These are phyloP conservation scores for Acipenser oxyrinchus DNA, from an alignment of 2,797 vertebrate genomes.

Conservation along the genomic window DNA sequence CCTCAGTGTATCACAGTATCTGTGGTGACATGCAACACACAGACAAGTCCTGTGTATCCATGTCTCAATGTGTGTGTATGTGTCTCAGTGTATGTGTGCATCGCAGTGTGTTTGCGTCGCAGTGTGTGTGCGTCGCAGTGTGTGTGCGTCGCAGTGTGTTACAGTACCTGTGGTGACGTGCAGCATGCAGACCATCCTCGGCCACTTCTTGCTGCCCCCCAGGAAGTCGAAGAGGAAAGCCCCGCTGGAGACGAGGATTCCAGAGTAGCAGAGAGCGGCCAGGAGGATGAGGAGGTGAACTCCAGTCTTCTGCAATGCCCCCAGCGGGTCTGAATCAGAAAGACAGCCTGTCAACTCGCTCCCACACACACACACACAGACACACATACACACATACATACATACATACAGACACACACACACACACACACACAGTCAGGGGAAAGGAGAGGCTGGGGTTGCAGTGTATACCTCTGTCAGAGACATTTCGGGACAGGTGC, in stretches of 20 bases:
- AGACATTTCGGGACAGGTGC: conserved; percentile 33
- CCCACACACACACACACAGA: neutral
- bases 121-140: too few species aligned
- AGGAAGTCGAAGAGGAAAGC: conserved; percentile 42
- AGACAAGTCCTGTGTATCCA: too few species aligned
- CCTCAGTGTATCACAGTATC: too few species aligned
- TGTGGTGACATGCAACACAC: too few species aligned
- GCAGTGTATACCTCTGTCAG: conserved; percentile 29
- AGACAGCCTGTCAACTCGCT: neutral
- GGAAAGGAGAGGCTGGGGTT: too few species aligned
- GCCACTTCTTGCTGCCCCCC: conserved; percentile 12
- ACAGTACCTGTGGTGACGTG: conserved; percentile 32
- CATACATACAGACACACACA: too few species aligned
- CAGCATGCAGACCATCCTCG: conserved; percentile 23
- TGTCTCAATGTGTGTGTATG: too few species aligned
- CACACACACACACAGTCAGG: too few species aligned
- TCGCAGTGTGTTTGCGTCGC: too few species aligned
- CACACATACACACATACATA: too few species aligned
- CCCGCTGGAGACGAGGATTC: conserved; percentile 33
- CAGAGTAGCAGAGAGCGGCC: conserved; percentile 31
- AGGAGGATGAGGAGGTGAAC: conserved; percentile 31
- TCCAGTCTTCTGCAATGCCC: conserved; percentile 28
- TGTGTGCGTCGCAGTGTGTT: too few species aligned
- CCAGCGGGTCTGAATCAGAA: conserved; percentile 26
- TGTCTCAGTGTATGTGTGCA: too few species aligned